These are phyloP conservation scores for Leptoclinus maculatus DNA, from an alignment of 2,797 vertebrate species.

Conservation along the genomic window DNA sequence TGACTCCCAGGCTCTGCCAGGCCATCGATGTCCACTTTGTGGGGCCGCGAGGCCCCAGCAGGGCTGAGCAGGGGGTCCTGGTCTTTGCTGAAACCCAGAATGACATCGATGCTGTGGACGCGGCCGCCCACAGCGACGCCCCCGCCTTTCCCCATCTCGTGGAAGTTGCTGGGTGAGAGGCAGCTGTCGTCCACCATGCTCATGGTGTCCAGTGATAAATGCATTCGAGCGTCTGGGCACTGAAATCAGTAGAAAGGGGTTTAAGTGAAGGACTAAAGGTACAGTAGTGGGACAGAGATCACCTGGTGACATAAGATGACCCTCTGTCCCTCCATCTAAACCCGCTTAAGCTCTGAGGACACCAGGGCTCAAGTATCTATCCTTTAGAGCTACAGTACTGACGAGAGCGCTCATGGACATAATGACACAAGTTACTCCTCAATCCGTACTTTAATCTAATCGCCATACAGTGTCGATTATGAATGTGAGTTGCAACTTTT, in stretches of 20 bases:
- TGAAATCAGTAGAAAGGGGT: slow-evolving; percentile 44
- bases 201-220: slow-evolving; percentile 87
- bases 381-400: not conserved
- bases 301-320: slow-evolving; percentile 18
- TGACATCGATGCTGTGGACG: slow-evolving; percentile 88
- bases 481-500: not conserved
- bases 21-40: slow-evolving; percentile 72
- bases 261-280: slow-evolving; percentile 14
- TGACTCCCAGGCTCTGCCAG: slow-evolving; percentile 73
- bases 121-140: slow-evolving; percentile 73
- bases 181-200: slow-evolving; percentile 88
- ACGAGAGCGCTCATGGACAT: not conserved
- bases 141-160: slow-evolving; percentile 84
- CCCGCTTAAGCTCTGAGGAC: slow-evolving; percentile 40
- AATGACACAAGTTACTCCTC: not conserved
- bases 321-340: slow-evolving; percentile 27
- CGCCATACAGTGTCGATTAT: not conserved
- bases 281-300: slow-evolving; percentile 32
- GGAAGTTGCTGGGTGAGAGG: slow-evolving; percentile 85
- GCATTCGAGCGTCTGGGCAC: slow-evolving; percentile 78
- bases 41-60: slow-evolving; percentile 54
- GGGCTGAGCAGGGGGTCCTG: slow-evolving; percentile 81
- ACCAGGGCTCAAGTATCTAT: not conserved
- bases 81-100: slow-evolving; percentile 87
- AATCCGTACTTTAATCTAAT: not conserved